Base-by-base conservation (phyloP, 2,888 invertebrate species). In the Sympetrum striolatum region DNA sequence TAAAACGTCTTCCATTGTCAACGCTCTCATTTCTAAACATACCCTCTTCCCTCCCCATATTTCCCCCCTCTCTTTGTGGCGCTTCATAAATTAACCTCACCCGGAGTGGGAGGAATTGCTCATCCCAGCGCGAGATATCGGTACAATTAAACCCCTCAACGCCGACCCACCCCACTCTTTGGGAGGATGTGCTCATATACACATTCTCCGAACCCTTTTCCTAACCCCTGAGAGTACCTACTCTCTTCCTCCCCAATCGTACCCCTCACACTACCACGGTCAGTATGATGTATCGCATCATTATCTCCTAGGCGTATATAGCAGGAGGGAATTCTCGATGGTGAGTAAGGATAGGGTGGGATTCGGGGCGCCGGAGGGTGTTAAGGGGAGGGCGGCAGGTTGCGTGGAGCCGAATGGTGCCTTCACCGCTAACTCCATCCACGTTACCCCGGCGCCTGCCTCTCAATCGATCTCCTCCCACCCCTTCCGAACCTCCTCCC, bases 251-350 rank as follows among this genome's bases (percentile, higher is more conserved):
- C 81, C n/a, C 81, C 35, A 1, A 25, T 31, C 58, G 31, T 10
- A 5, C 1, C 86, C n/a, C 37, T 10, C 37, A 31, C 6, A 31
- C 58, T 35, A 60, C 35, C 82, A 8, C 60, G 39, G 25, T 44
- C 81, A 39, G 48, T 44, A 86, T 86, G 86, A 86, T 86, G 60
- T n/a, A 86, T 86, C 86, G 39, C 60, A 39, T 86, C 60, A 86
- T 86, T 86, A 86, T 60, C 35, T 35, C 35, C 73, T 22, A 22
- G 15, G 60, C 53, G 35, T 31, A 80, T 31, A 60, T 44, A 82
- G 18, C 58, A 35, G 18, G 82, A 58, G 58, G 82, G 82, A 53
- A 58, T 25, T 53, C 14, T 82, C 44, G 81, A 25, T 58, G 82
- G 58, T 15, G 53, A 58, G 53, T 58, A 58, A 35, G n/a, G 53